phyloP scores from a whole-genome alignment of 1,140 invertebrate genomes.

The Platyura marginata region DNA sequence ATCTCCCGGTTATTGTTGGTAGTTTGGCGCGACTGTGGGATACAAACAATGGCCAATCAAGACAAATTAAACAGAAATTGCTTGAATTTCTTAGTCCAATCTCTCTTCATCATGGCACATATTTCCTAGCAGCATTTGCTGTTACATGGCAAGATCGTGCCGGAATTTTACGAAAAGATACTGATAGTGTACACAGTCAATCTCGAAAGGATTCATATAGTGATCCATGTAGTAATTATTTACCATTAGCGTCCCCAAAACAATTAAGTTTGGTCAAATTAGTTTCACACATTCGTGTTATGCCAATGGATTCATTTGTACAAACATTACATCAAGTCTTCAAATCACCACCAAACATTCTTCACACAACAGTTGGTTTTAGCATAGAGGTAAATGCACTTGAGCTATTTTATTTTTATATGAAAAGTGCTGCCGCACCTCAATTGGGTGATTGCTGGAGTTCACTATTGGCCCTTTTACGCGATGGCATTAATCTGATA shows the following conservation, averaged over 20 bases:
- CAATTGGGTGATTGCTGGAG: slow-evolving; percentile 66
- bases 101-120: slow-evolving; percentile 64
- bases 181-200: not conserved
- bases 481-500: slow-evolving; percentile 48
- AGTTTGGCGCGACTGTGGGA: slow-evolving; percentile 68
- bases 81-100: slow-evolving; percentile 76
- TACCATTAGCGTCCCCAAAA: slow-evolving; percentile 45
- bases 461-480: slow-evolving; percentile 56
- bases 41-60: slow-evolving; percentile 30
- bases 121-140: slow-evolving; percentile 70
- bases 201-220: not conserved
- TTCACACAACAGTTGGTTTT: slow-evolving; percentile 37
- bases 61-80: slow-evolving; percentile 42
- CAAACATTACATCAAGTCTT: slow-evolving; percentile 67
- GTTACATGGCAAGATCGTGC: slow-evolving; percentile 73
- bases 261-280: slow-evolving; percentile 64
- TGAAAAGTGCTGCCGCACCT: slow-evolving; percentile 42
- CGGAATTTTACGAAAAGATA: slow-evolving; percentile 1
- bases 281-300: slow-evolving; percentile 60
- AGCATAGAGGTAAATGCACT: slow-evolving; percentile 39
- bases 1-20: slow-evolving; percentile 64
- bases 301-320: slow-evolving; percentile 74
- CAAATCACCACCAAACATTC: slow-evolving; percentile 53
- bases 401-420: slow-evolving; percentile 47
- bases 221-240: slow-evolving; percentile 4